Evolutionary conservation across 1,140 invertebrate species (phyloP).

Genomic region (Drosophila parabipectinata): DNA sequence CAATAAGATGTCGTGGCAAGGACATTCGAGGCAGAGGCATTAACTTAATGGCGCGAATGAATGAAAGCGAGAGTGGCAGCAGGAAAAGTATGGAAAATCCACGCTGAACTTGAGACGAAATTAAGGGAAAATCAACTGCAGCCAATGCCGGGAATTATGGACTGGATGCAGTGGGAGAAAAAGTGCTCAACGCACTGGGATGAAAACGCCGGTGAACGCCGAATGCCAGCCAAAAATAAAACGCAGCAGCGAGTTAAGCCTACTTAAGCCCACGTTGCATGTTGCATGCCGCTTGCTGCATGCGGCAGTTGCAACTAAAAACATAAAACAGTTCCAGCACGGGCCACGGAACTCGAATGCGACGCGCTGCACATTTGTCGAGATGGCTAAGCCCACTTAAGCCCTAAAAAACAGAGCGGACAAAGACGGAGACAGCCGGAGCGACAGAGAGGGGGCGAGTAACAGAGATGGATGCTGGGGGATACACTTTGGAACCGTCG

Average conservation of each 20-base stretch:
- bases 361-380: constrained; percentile 72
- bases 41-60: constrained; percentile 52
- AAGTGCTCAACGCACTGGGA: constrained; percentile 9
- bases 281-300: constrained; percentile 59
- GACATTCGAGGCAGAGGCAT: constrained; percentile 41
- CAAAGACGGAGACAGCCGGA: constrained; percentile 31
- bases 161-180: constrained; percentile 38
- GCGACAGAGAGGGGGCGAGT: constrained; percentile 2
- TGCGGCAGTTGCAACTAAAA: constrained; percentile 44
- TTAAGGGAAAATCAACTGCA: constrained; percentile 54
- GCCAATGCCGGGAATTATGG: constrained; percentile 48
- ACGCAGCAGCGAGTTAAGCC: constrained; percentile 68
- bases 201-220: not conserved
- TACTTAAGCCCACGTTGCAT: constrained; percentile 77
- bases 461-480: constrained; percentile 3
- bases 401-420: constrained; percentile 77
- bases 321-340: constrained; percentile 74
- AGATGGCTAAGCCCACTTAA: constrained; percentile 75
- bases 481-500: constrained; percentile 1
- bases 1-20: constrained; percentile 31
- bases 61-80: constrained; percentile 55
- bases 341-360: constrained; percentile 43
- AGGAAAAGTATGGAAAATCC: constrained; percentile 10
- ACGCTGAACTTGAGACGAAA: constrained; percentile 61
- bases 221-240: constrained; percentile 38